Evolutionary conservation across 1,140 invertebrate genomes (phyloP).

Genomic region (Neodiprion lecontei): DNA sequence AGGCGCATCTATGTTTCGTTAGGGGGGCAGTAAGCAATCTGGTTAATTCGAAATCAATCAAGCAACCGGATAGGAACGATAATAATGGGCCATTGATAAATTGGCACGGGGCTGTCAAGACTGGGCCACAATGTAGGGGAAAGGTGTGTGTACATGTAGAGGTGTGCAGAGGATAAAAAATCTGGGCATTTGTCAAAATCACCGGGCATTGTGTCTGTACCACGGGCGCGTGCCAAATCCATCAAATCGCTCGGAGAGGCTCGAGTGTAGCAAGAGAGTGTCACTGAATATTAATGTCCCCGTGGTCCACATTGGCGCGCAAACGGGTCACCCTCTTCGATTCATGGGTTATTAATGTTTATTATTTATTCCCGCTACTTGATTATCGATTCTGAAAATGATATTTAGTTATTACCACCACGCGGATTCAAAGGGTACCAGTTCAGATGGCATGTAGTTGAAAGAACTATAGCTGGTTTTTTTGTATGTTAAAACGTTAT

Average conservation of each 20-base stretch:
- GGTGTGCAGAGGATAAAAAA: neutral
- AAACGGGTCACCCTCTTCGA: conserved; percentile 2
- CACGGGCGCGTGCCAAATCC: conserved; percentile 19
- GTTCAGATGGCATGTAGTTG: too few species aligned
- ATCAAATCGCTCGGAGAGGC: conserved; percentile 13
- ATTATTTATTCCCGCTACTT: conserved; percentile 6
- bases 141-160: neutral
- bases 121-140: neutral
- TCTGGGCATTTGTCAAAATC: conserved; percentile 21
- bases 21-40: neutral
- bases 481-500: too few species aligned
- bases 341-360: conserved; percentile 10
- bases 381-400: neutral
- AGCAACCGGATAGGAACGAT: neutral
- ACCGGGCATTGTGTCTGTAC: conserved; percentile 14
- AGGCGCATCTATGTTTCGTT: too few species aligned
- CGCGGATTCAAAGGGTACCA: too few species aligned
- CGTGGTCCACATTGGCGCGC: neutral
- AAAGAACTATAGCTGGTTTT: too few species aligned
- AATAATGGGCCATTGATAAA: conserved; percentile 2
- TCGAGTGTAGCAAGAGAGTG: conserved; percentile 10
- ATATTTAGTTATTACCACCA: neutral
- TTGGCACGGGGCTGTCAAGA: conserved; percentile 1
- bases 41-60: conserved; percentile 5
- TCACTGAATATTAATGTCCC: conserved; percentile 18